Evolutionary conservation across 2,888 invertebrate species (phyloP), one percentile per base, ranked within the genome.

Genomic region (Neelides folsomi): DNA sequence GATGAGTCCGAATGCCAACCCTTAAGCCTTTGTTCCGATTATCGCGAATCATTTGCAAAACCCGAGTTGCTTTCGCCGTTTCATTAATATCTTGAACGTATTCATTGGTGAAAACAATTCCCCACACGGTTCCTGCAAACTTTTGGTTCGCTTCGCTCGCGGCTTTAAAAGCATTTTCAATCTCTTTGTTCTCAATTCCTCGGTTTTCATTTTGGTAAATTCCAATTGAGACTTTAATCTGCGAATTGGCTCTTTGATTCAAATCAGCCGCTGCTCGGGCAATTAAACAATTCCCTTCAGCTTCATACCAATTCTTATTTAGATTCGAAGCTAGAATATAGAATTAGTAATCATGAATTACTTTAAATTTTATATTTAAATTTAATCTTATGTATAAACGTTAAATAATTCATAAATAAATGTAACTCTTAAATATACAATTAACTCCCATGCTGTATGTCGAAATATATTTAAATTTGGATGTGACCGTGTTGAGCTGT

Each of bases 361-460:
- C n/a, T n/a, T n/a, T n/a, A n/a, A n/a, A n/a, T n/a, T 27, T 27
- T 27, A 27, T 27, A 27, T 27, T 27, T n/a, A n/a, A n/a, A n/a
- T n/a, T n/a, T n/a, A n/a, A n/a, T n/a, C n/a, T n/a, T n/a, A n/a
- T n/a, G n/a, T n/a, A n/a, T n/a, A n/a, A n/a, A n/a, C n/a, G n/a
- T n/a, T 27, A 27, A 27, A 27, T 27, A 7, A 5, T 27, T 27
- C 3, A 27, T 27, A 3, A 27, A 27, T 27, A n/a, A n/a, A n/a
- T n/a, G n/a, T n/a, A n/a, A n/a, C n/a, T n/a, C n/a, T n/a, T n/a
- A n/a, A 27, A 46, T 38, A 54, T 56, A 62, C 61, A 20, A 10
- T 39, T 35, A 5, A 57, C 56, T 12, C 63, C 63, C 63, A 63
- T 63, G 10, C 57, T 52, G 37, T 63, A 63, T 2, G 63, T 63